Conservation (phyloP, 2,888 invertebrate genomes). For the Tipula confusa region DNA sequence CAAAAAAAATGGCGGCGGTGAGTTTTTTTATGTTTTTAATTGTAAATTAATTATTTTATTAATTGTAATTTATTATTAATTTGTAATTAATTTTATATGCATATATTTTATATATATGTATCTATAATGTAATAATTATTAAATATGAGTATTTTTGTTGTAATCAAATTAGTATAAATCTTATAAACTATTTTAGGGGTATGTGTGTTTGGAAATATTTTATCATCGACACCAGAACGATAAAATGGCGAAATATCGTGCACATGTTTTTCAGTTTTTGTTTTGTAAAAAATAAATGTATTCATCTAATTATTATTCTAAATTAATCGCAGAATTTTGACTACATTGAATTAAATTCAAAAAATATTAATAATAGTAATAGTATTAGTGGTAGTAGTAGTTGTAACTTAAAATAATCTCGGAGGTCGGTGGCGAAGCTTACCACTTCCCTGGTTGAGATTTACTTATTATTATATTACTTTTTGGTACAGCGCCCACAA, state of each 20-base stretch:
- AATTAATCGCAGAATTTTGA: conserved; percentile 25
- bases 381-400: not conserved
- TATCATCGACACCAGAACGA: not conserved
- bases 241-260: not conserved
- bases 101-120: not conserved
- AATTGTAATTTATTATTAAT: not conserved
- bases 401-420: not conserved
- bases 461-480: conserved; percentile 40
- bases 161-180: conserved; percentile 15
- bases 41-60: not conserved
- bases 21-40: not conserved
- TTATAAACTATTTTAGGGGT: not conserved
- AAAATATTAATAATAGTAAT: not conserved
- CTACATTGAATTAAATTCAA: conserved; percentile 25
- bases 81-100: not conserved
- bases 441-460: not conserved
- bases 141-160: conserved; percentile 25
- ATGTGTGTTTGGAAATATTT: not conserved
- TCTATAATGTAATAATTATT: too few relatives aligned
- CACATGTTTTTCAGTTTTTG: not conserved
- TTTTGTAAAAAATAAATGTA: not conserved
- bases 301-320: not conserved
- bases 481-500: conserved; percentile 81
- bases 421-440: not conserved
- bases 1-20: conserved; percentile 5